Conservation (phyloP, 2,113 vertebrate genomes). For the Notothenia rossii region DNA sequence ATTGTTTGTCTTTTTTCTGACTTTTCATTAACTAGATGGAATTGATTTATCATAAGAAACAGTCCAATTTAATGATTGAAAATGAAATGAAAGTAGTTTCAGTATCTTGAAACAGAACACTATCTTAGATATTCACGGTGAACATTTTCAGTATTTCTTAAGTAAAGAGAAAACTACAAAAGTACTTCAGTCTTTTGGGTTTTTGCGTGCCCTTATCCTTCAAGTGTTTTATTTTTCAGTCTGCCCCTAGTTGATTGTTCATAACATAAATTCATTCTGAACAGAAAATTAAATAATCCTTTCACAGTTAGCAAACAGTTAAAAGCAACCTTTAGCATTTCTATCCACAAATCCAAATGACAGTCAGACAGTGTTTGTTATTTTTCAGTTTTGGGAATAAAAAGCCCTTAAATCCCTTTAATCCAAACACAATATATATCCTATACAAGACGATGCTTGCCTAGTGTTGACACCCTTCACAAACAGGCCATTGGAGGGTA, state of each 20-base stretch:
- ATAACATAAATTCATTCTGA: background rate
- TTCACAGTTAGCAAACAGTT: background rate
- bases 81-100: background rate
- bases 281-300: background rate
- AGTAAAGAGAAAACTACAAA: background rate
- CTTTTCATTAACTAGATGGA: background rate
- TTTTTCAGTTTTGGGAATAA: background rate
- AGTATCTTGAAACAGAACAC: background rate
- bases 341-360: background rate
- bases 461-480: background rate
- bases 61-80: background rate
- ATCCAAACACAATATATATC: conserved; percentile 7
- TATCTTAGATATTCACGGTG: background rate
- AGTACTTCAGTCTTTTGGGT: background rate
- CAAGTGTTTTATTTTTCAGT: background rate
- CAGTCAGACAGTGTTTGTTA: background rate
- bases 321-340: conserved; percentile 6
- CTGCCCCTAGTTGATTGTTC: background rate
- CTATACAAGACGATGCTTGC: background rate
- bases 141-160: background rate
- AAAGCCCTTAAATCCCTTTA: background rate
- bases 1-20: background rate
- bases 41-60: background rate
- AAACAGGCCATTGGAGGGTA: conserved; percentile 21
- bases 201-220: background rate